Conservation (phyloP, 2,888 invertebrate species). For the Timema podura region DNA sequence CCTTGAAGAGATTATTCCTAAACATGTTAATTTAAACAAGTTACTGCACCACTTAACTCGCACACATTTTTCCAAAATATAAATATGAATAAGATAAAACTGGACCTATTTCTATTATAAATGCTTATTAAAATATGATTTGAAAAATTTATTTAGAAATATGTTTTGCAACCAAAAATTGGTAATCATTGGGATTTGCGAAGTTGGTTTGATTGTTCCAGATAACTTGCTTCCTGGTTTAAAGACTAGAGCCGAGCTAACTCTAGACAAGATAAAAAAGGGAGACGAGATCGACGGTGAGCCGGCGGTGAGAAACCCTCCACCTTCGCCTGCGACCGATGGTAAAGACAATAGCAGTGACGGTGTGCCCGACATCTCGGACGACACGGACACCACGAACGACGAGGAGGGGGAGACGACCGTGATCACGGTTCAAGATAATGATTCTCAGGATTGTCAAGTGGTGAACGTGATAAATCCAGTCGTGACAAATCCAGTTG, state of each 20-base stretch:
- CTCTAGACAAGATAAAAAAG: conserved; percentile 51
- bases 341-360: conserved; percentile 62
- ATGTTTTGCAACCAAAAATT: not conserved
- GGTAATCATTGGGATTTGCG: not conserved
- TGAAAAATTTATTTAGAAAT: not conserved
- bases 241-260: conserved; percentile 58
- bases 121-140: too few relatives aligned
- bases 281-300: conserved; percentile 47
- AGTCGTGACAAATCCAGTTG: not conserved
- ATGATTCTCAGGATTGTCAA: too few relatives aligned
- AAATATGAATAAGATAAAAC: too few relatives aligned
- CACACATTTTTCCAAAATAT: too few relatives aligned
- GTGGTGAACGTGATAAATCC: not conserved
- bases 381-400: too few relatives aligned
- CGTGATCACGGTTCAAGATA: too few relatives aligned
- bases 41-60: too few relatives aligned
- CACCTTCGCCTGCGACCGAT: conserved; percentile 76
- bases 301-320: conserved; percentile 60
- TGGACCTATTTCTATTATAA: too few relatives aligned
- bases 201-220: conserved; percentile 21
- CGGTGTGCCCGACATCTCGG: conserved; percentile 10
- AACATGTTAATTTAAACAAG: too few relatives aligned
- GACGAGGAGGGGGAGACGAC: too few relatives aligned
- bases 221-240: conserved; percentile 52
- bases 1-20: too few relatives aligned